A percentile compares a stretch with the other conserved stretches of the same genome.
Conservation (phyloP, 2,113 vertebrate genomes). For the Phylloscopus trochiloides region DNA sequence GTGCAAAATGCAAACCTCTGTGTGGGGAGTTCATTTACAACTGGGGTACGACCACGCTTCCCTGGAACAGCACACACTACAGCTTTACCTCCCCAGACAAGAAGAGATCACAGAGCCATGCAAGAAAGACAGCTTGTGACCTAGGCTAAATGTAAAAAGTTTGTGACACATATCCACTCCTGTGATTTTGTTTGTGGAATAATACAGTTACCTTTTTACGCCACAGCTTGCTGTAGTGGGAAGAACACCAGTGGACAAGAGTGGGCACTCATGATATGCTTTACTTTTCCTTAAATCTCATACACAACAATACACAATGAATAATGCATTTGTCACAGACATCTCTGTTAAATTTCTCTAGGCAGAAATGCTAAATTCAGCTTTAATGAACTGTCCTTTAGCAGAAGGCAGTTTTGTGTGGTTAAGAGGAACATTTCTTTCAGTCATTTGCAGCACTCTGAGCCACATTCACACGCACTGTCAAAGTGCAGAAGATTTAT, state of each 20-base stretch:
- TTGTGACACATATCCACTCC: neutral
- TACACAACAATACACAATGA: neutral
- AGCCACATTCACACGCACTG: neutral
- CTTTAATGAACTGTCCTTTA: neutral
- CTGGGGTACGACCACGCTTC: accelerated
- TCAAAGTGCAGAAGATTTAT: neutral
- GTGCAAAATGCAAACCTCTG: neutral
- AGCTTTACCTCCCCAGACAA: neutral
- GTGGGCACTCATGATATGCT: accelerated
- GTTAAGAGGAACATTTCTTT: neutral
- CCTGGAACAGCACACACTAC: neutral
- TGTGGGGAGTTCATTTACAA: neutral
- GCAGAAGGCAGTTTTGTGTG: neutral
- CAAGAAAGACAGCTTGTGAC: neutral
- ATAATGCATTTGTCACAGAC: neutral
- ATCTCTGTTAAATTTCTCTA: neutral
- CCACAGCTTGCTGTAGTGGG: neutral
- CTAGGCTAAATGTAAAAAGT: neutral
- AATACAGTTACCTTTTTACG: neutral
- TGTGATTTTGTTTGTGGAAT: neutral
- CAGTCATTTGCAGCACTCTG: neutral
- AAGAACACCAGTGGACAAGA: neutral
- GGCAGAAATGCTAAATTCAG: neutral
- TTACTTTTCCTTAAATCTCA: neutral
- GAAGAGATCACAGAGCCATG: neutral